Evolutionary conservation across 2,888 invertebrate genomes (phyloP), one percentile per base, ranked within the genome.

Genomic region (Blomia tropicalis): DNA sequence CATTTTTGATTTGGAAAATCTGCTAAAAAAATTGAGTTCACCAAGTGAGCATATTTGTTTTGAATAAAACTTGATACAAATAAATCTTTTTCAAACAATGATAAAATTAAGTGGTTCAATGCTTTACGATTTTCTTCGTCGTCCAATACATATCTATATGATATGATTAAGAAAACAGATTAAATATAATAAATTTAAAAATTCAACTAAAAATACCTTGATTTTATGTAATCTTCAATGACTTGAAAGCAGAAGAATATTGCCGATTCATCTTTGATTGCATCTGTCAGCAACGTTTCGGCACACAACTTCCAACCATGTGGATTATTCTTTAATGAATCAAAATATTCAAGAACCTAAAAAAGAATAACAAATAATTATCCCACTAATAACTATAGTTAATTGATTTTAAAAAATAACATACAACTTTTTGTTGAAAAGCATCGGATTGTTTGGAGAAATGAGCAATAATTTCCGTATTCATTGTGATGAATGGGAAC

Each of bases 1-100:
- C 79, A 80, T 44, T 75, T 70, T 29, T 68, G 68, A 1, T 72
- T 70, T 1, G 77, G 78, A 70, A 76, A 80, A 70, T 80, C 80
- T 27, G 71, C 71, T 5, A 79, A 72, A 70, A 78, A 79, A 0
- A 77, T 76, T 43, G 78, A 70, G 1, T 78, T 75, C 65, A 78
- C 73, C 17, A 80, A 70, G 70, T 79, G 79, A 14, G 79, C 78
- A 43, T 76, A 73, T 70, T 80, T 80, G 70, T 80, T 80, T 43
- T 73, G 71, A 19, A 79, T 70, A 69, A 75, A 78, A 23, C 70
- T 70, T 17, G 54, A 54, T 14, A 23, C 11, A 11, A 60, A 54
- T 14, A 30, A 1, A 5, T 60, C 47, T 17, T 63, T 31, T n/a
- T 43, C 44, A 41, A 63, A 63, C 43, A 63, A 56, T 29, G 61